phyloP scores from a whole-genome alignment of 2,113 vertebrate species.

The human region DNA sequence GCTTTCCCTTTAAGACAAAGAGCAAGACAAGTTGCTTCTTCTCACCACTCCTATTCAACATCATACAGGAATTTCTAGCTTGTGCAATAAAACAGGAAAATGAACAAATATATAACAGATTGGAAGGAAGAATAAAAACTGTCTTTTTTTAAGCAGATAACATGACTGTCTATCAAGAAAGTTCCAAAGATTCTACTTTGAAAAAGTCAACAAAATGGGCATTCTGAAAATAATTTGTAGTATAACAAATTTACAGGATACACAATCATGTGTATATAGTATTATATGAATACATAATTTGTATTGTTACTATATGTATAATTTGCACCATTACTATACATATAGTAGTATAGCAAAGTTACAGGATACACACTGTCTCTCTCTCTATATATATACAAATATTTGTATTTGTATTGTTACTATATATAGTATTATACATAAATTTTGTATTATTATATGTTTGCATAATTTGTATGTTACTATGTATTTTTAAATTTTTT shows the following conservation, averaged over 20 bases:
- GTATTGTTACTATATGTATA: no score
- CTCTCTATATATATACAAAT: no score
- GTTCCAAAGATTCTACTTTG: not conserved
- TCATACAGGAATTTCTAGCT: not conserved
- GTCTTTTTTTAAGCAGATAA: not conserved
- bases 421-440: no score
- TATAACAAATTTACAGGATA: not conserved
- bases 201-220: not conserved
- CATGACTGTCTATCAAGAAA: not conserved
- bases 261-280: not conserved
- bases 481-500: no score
- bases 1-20: not conserved
- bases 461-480: no score
- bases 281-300: no score
- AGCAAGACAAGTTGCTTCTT: not conserved
- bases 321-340: no score
- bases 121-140: not conserved
- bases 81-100: not conserved
- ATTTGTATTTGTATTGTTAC: no score
- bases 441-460: no score
- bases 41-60: not conserved
- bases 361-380: no score
- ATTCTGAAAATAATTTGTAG: not conserved
- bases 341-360: no score
- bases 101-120: not conserved